phyloP scores from a whole-genome alignment of 2,113 vertebrate genomes.

The Lepus americanus region DNA sequence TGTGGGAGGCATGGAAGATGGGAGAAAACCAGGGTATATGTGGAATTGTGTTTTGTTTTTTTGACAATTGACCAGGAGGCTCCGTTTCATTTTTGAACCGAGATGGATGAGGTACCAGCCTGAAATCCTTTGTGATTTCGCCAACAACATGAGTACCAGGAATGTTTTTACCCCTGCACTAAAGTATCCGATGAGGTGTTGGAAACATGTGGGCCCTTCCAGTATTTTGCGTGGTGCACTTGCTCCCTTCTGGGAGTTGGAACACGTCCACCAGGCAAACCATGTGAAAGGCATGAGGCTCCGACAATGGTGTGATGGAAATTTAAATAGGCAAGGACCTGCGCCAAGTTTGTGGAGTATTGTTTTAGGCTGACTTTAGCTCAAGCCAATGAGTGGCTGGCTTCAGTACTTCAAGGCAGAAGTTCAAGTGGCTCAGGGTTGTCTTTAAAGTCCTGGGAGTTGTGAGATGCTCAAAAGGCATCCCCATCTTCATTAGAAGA shows the following conservation, averaged over 20 bases:
- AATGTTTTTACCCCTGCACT: conserved; percentile 71
- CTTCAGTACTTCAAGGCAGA: conserved; percentile 65
- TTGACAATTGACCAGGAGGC: conserved; percentile 72
- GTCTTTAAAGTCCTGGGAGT: conserved; percentile 56
- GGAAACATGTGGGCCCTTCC: conserved; percentile 74
- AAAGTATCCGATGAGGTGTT: conserved; percentile 79
- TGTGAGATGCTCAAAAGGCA: conserved; percentile 31
- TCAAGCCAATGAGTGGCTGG: conserved; percentile 69
- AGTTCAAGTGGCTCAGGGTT: conserved; percentile 55
- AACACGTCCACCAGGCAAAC: conserved; percentile 66
- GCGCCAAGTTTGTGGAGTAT: conserved; percentile 67
- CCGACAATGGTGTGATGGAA: conserved; percentile 81
- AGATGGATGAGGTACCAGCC: conserved; percentile 84
- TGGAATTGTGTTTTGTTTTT: conserved; percentile 45
- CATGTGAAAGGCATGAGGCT: conserved; percentile 75
- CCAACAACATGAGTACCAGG: conserved; percentile 77
- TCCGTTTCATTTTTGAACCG: conserved; percentile 74
- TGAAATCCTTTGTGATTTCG: conserved; percentile 78
- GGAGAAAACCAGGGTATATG: conserved; percentile 63
- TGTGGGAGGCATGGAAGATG: conserved; percentile 46
- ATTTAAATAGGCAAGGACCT: conserved; percentile 77
- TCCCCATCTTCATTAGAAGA: not conserved
- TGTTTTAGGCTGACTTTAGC: conserved; percentile 78
- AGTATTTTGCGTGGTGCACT: conserved; percentile 73
- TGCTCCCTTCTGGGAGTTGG: conserved; percentile 82